These are phyloP conservation scores for Pantherophis guttatus DNA, from an alignment of 2,113 vertebrate species.

Conservation along the genomic window DNA sequence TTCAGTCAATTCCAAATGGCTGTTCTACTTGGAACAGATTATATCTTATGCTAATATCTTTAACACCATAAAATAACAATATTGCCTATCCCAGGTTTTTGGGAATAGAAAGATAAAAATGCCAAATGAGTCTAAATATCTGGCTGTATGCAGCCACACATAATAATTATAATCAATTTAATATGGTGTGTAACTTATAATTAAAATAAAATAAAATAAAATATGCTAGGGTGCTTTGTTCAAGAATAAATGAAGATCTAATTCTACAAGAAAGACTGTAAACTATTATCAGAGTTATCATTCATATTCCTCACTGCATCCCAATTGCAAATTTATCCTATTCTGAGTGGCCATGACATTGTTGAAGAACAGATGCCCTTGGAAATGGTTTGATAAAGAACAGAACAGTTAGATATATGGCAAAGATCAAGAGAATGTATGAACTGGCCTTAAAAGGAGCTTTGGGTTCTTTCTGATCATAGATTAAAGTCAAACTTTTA, in stretches of 20 bases:
- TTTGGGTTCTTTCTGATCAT: neutral
- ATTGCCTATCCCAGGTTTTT: neutral
- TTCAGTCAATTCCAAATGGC: neutral
- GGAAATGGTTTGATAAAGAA: neutral
- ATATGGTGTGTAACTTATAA: neutral
- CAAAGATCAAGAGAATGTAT: no score
- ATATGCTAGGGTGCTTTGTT: neutral
- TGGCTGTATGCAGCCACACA: neutral
- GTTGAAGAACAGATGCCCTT: neutral
- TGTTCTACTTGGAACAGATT: neutral
- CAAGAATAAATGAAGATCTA: neutral
- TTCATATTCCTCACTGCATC: neutral
- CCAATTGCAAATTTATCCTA: neutral
- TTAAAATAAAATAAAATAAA: neutral
- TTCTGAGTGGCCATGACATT: neutral
- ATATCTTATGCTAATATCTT: neutral
- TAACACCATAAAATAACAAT: neutral
- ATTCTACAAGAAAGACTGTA: neutral
- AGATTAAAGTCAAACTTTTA: neutral
- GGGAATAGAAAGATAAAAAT: neutral
- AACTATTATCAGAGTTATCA: neutral
- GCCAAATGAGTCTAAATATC: neutral
- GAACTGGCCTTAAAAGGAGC: neutral
- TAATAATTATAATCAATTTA: neutral
- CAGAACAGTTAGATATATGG: neutral